Percentiles rank a stretch among this genome's conserved stretches.
phyloP scores from a whole-genome alignment of 2,113 vertebrate genomes.

The Diphyllodes magnificus region DNA sequence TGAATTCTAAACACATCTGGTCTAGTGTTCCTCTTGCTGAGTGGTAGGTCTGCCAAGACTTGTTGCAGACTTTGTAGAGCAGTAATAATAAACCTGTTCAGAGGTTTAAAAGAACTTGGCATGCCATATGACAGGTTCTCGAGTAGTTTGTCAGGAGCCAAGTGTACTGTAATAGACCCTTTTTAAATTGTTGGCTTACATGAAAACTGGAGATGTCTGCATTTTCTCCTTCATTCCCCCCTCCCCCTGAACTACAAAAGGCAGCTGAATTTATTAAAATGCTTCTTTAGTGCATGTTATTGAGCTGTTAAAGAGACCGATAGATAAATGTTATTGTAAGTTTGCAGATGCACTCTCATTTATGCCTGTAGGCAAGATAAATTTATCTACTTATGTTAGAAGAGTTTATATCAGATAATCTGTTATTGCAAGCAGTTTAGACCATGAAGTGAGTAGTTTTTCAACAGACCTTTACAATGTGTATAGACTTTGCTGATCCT shows the following conservation, averaged over 20 bases:
- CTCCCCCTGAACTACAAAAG: not conserved
- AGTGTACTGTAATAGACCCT: constrained; percentile 55
- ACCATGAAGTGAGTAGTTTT: constrained; percentile 41
- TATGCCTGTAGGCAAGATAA: constrained; percentile 11
- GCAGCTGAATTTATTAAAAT: constrained; percentile 34
- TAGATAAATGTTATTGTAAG: constrained; percentile 26
- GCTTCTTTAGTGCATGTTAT: not conserved
- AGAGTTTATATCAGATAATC: constrained; percentile 35
- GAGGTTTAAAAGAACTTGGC: constrained; percentile 52
- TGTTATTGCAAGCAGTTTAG: constrained; percentile 42
- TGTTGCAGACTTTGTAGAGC: constrained; percentile 36
- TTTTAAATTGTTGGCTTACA: constrained; percentile 48
- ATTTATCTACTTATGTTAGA: constrained; percentile 38
- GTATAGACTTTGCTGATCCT: not conserved
- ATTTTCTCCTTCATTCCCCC: constrained; percentile 21
- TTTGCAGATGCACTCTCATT: constrained; percentile 11
- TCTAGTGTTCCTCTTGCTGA: constrained; percentile 39
- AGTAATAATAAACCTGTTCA: constrained; percentile 61
- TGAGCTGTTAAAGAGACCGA: constrained; percentile 5
- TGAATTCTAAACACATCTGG: constrained; percentile 49
- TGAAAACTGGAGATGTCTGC: not conserved
- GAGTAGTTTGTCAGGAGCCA: constrained; percentile 44
- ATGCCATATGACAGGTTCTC: constrained; percentile 39
- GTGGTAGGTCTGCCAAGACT: constrained; percentile 47
- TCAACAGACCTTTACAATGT: constrained; percentile 22